Conservation (phyloP, 2,888 invertebrate genomes). For the Lasioglossum calceatum region DNA sequence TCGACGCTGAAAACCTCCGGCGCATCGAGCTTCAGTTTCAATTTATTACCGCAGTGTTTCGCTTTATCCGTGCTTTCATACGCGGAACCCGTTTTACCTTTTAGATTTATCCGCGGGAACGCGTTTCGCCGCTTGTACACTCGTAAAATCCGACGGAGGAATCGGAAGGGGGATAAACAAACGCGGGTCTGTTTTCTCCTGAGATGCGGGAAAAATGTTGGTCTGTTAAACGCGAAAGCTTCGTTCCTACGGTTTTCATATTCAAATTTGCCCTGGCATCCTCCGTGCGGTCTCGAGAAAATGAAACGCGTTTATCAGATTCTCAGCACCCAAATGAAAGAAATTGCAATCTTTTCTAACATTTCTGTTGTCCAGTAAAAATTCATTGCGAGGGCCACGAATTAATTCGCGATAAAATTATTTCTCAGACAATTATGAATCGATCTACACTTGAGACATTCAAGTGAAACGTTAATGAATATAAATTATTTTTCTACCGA, state of each 20-base stretch:
- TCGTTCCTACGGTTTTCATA: neutral
- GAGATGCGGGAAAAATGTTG: neutral
- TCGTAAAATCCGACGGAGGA: neutral
- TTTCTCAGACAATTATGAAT: too few species aligned
- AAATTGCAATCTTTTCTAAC: too few species aligned
- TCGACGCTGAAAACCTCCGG: neutral
- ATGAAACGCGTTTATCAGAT: too few species aligned
- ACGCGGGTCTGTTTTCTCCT: neutral
- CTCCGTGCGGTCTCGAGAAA: neutral
- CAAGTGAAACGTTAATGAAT: too few species aligned
- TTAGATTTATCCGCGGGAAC: constrained; percentile 25
- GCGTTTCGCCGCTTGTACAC: neutral
- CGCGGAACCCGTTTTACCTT: constrained; percentile 26
- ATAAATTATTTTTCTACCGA: too few species aligned
- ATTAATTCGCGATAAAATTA: too few species aligned
- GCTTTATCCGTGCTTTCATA: constrained; percentile 26
- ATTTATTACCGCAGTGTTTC: constrained; percentile 27
- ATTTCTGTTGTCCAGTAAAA: too few species aligned
- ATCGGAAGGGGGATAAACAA: neutral
- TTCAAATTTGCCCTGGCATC: neutral
- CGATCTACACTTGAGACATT: too few species aligned
- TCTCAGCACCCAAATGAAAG: too few species aligned
- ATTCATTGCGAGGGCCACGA: too few species aligned
- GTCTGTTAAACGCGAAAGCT: neutral
- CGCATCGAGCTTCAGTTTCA: constrained; percentile 35